Evolutionary conservation across 2,888 invertebrate species (phyloP), one percentile per base, ranked within the genome.

Genomic region (Bedellia somnulentella): DNA sequence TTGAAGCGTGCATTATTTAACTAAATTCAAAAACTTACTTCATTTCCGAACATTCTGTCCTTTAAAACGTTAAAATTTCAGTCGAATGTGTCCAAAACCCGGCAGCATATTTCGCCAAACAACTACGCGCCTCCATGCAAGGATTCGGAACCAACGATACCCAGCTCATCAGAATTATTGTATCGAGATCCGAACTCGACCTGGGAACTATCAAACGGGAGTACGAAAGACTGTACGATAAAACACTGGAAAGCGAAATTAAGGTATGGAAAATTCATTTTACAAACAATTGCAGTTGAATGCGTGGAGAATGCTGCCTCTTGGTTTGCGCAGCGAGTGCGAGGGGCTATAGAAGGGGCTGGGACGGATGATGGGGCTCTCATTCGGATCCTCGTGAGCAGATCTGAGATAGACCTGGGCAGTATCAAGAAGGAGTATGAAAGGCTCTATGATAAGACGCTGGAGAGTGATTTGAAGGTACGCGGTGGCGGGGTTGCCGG

Each of bases 91-190:
- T 84, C 18, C 81, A 84, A 48, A 80, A 77, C 42, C 77, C 82
- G 4, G 61, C 83, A 2, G 80, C 81, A 2, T 88, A 81, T 70
- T 88, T 86, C 62, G 87, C 88, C 30, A 76, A 75, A 36, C 70
- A 83, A 1, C 59, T 88, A 9, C 80, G 85, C 35, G 57, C 64
- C 30, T 80, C 86, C 3, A 81, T 87, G 80, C 77, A 80, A 42
- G 88, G 88, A 0, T 49, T 80, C 25, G 89, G 89, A 33, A 89
- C 89, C 3, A 81, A 86, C 52, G 88, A 89, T 64, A 60, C 68
- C 16, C 81, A 85, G 0, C 73, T 89, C 38, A 82, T 89, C 42
- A 76, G 89, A 29, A 80, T 89, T 42, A 51, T 89, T 40, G 85
- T 87, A 29, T 80, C 82, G 43, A 79, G 86, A 43, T 78, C 83